Base-by-base conservation (phyloP, 2,888 invertebrate species). In the Lasioglossum figueresi region DNA sequence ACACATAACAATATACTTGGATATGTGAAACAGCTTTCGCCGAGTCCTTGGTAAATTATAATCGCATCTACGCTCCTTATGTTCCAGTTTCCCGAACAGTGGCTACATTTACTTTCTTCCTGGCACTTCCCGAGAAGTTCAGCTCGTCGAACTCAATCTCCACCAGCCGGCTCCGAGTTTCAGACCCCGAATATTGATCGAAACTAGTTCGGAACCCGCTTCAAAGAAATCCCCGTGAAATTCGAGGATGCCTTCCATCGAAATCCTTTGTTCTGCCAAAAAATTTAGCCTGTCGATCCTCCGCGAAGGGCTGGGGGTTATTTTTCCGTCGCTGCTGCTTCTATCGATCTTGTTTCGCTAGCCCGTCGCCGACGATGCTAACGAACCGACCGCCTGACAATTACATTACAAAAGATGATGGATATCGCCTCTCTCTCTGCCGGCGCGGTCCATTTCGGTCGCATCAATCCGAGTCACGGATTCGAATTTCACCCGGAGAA, bases 401-500 rank as follows among this genome's bases (percentile, higher is more conserved):
- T 81, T 79, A 73, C 45, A 79, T 81, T 72, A 82, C 85, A 82
- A 90, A 91, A 91, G 91, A 92, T 92, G 89, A 84, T 56, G 82
- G 81, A 86, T 86, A 87, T 81, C 76, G 43, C 45, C 73, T 52
- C 52, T 2, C 52, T n/a, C 45, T 66, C n/a, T 48, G 66, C 66
- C 19, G 27, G 16, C 68, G 66, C 14, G 27, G 52, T 52, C 34
- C 80, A 71, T 48, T 52, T 43, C 37, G 37, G 27, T 8, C 34
- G 31, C 40, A 66, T 82, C 76, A 43, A 83, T 77, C 68, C 84
- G 40, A 34, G 56, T 59, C 59, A 77, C 72, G 27, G 37, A 23
- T n/a, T 23, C 23, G 48, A 34, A 27, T 63, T 14, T 63, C 63
- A 31, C 27, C 63, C 63, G 63, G 31, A 72, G 59, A 56, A 68